phyloP scores from a whole-genome alignment of 2,888 invertebrate species.

The Camptogramma bilineatum region DNA sequence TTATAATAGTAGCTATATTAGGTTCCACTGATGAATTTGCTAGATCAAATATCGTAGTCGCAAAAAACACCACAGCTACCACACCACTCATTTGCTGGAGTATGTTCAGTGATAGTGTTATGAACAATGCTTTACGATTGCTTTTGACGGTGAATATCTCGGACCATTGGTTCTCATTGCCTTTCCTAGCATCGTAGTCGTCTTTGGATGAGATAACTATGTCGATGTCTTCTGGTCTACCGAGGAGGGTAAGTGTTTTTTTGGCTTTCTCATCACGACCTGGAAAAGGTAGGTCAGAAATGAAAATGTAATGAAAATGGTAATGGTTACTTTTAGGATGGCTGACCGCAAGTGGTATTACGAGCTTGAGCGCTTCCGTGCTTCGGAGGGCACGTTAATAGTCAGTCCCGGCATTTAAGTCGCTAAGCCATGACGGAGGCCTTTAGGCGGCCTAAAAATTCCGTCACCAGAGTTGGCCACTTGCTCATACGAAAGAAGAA shows the following conservation, averaged over 20 bases:
- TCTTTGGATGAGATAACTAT: slow-evolving; percentile 45
- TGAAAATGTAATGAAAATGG: too few relatives aligned
- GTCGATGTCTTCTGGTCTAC: slow-evolving; percentile 55
- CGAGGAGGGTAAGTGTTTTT: slow-evolving; percentile 50
- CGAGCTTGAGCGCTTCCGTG: too few relatives aligned
- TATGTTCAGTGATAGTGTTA: slow-evolving; percentile 51
- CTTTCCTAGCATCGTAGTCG: slow-evolving; percentile 33
- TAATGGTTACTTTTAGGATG: too few relatives aligned
- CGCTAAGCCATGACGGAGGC: too few relatives aligned
- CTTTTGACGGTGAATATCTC: slow-evolving; percentile 55
- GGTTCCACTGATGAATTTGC: slow-evolving; percentile 57
- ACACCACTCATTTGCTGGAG: slow-evolving; percentile 61
- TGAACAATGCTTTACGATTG: slow-evolving; percentile 58
- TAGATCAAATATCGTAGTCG: slow-evolving; percentile 57
- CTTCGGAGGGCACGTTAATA: too few relatives aligned
- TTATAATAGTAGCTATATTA: slow-evolving; percentile 59
- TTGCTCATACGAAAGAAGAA: too few relatives aligned
- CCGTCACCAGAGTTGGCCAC: too few relatives aligned
- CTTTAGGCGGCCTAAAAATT: too few relatives aligned
- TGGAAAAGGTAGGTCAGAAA: slow-evolving; percentile 39
- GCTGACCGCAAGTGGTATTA: too few relatives aligned
- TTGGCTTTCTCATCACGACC: slow-evolving; percentile 50
- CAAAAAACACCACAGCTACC: slow-evolving; percentile 53
- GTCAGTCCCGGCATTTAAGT: too few relatives aligned
- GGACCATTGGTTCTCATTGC: slow-evolving; percentile 45